Evolutionary conservation across 1,140 invertebrate genomes (phyloP).

Genomic region (Doryteuthis pealeii): DNA sequence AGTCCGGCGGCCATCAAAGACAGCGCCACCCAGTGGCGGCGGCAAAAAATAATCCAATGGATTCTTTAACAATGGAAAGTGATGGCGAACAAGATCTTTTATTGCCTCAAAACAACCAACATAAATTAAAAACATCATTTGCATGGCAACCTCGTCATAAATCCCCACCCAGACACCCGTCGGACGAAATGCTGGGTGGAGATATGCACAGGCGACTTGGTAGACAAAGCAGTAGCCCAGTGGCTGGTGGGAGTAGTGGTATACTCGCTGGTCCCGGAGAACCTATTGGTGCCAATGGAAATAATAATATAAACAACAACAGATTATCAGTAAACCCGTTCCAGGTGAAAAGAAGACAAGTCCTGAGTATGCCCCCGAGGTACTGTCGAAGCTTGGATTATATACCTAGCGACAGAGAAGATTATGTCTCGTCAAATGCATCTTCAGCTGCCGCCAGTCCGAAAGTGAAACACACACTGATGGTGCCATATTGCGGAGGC

Average conservation of each 20-base stretch:
- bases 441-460: constrained; percentile 52
- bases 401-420: constrained; percentile 55
- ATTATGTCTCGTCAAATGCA: constrained; percentile 37
- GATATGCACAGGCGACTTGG: too few relatives aligned
- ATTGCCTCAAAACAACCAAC: neutral
- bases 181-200: neutral
- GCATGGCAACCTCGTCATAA: constrained; percentile 32
- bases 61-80: neutral
- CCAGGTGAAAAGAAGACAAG: constrained; percentile 51
- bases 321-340: constrained; percentile 37
- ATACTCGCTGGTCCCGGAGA: constrained; percentile 9
- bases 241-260: too few relatives aligned
- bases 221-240: too few relatives aligned
- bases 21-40: too few relatives aligned
- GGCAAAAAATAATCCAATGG: neutral
- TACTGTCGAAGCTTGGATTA: constrained; percentile 56
- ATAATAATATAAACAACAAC: neutral
- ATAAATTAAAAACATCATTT: neutral
- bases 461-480: constrained; percentile 37
- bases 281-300: neutral
- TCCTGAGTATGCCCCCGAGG: constrained; percentile 44
- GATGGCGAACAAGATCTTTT: neutral
- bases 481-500: constrained; percentile 40
- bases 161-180: neutral
- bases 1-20: too few relatives aligned